Percentiles rank a stretch among this genome's conserved stretches.
Evolutionary conservation across 2,888 invertebrate species (phyloP).

Genomic region (Empis livida): DNA sequence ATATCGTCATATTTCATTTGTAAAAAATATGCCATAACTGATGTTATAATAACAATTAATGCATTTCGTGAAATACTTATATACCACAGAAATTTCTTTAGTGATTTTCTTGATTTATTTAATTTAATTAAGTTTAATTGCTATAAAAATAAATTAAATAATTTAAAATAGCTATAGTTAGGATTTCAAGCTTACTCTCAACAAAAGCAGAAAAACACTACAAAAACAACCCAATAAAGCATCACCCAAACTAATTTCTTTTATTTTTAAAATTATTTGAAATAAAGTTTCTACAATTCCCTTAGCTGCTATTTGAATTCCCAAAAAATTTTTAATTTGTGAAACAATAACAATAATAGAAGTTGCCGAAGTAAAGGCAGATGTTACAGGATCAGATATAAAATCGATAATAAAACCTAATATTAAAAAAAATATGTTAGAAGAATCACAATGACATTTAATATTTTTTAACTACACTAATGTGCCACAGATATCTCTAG

Average conservation of each 20-base stretch:
- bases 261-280: conserved; percentile 37
- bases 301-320: conserved; percentile 50
- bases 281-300: conserved; percentile 43
- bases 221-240: conserved; percentile 50
- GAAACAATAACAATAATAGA: conserved; percentile 63
- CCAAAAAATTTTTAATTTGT: conserved; percentile 62
- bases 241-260: conserved; percentile 45
- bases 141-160: conserved; percentile 30
- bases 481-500: no score
- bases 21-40: conserved; percentile 44
- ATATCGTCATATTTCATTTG: conserved; percentile 29
- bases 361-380: conserved; percentile 75
- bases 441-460: no score
- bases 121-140: conserved; percentile 45
- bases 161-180: not conserved
- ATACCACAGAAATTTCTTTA: conserved; percentile 54
- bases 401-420: conserved; percentile 72
- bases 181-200: conserved; percentile 44
- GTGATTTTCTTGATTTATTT: conserved; percentile 22
- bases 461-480: no score
- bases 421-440: no score
- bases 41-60: conserved; percentile 52
- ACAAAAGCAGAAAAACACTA: conserved; percentile 47
- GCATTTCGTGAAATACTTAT: conserved; percentile 68
- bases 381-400: conserved; percentile 70